Conservation (phyloP, 2,797 vertebrate species). For the Rhinoraja longicauda region DNA sequence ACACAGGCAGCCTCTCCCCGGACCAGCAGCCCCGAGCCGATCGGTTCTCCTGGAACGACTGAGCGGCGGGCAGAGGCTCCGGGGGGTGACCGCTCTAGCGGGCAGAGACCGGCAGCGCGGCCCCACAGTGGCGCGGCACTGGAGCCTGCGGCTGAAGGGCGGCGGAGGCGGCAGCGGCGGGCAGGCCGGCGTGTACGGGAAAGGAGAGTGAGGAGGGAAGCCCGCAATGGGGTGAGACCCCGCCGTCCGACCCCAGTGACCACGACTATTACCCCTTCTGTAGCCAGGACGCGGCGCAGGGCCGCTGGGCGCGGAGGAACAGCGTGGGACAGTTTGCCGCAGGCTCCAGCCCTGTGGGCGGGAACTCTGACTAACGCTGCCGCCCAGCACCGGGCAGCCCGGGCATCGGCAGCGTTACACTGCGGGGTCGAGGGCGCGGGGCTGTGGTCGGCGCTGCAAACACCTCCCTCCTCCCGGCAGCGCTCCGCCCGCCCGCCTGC, state of each 20-base stretch:
- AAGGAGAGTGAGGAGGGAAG: neutral
- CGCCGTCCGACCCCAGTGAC: neutral
- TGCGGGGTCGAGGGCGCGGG: too few relatives aligned
- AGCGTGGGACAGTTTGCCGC: neutral
- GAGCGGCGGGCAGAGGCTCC: too few relatives aligned
- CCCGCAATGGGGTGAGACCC: neutral
- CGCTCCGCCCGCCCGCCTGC: too few relatives aligned
- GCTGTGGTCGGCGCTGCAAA: too few relatives aligned
- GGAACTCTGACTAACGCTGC: too few relatives aligned
- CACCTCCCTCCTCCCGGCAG: too few relatives aligned
- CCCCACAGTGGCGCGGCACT: neutral
- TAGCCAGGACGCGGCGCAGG: neutral
- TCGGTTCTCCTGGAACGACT: neutral
- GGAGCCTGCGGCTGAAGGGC: neutral
- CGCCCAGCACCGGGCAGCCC: too few relatives aligned
- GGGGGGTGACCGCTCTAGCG: neutral
- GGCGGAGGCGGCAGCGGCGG: too few relatives aligned
- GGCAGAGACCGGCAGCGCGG: neutral
- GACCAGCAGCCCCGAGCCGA: neutral
- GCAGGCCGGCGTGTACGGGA: too few relatives aligned
- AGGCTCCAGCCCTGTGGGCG: too few relatives aligned
- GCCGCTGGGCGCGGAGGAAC: neutral
- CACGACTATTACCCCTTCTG: constrained; percentile 6
- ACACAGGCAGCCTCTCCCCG: neutral
- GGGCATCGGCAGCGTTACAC: too few relatives aligned